Base-by-base conservation (phyloP, 2,113 vertebrate species). In the Climacteris rufus region DNA sequence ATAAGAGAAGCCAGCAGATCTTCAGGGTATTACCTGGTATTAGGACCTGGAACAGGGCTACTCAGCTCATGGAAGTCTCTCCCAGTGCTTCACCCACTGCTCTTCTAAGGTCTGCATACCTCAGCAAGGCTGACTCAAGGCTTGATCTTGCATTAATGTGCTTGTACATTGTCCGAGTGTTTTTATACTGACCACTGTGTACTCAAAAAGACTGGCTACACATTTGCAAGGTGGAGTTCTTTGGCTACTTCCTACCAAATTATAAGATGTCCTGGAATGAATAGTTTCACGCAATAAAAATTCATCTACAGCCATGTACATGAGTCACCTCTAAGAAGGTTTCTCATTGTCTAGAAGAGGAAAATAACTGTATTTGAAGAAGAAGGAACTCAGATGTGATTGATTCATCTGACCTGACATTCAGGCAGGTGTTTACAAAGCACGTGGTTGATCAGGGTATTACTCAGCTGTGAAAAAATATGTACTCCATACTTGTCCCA, bases 351-450 rank as follows among this genome's bases (percentile, higher is more conserved):
- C n/a, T 87, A 79, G 47, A 56, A 74, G 76, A 60, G 25, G 49
- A 87, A 79, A 20, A 14, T 68, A 42, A 57, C 44, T 87, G 53
- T 79, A 50, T 83, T 72, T 89, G 68, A 93, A 88, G 40, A 93
- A 63, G 30, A 44, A 91, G 37, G 47, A 79, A 11, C 50, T 86
- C 71, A 89, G 64, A 70, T 89, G 27, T 83, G 89, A 86, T 91
- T 93, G 89, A 97, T 86, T 95, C 94, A 94, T 95, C 76, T 93
- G 91, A 90, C 89, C 76, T 94, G 92, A 93, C 83, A 90, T 94
- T 94, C 86, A 90, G 47, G 68, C 50, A 88, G 59, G 83, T 94
- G 54, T 59, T 93, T 74, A 83, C 54, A 92, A 90, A 68, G 90
- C 68, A 92, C 68, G 7, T 70, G 50, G 68, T 39, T 86, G 71